phyloP scores from a whole-genome alignment of 1,140 invertebrate species.

The Drosophila ananassae region DNA sequence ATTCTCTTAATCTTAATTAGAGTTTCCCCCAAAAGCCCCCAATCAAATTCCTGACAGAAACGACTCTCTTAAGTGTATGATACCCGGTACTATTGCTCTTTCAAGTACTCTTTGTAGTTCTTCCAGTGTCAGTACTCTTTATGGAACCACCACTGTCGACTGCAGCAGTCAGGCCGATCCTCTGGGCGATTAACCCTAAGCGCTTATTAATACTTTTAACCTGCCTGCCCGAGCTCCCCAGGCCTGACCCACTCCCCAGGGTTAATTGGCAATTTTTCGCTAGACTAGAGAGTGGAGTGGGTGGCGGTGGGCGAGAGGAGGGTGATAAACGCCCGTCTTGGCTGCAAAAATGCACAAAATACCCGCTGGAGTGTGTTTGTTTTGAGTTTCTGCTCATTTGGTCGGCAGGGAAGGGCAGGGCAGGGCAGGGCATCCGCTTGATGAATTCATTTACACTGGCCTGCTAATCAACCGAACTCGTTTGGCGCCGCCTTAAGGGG shows the following conservation, averaged over 20 bases:
- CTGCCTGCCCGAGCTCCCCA: slow-evolving; percentile 11
- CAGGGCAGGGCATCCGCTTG: slow-evolving; percentile 22
- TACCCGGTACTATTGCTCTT: not conserved
- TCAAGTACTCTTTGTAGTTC: too few relatives aligned
- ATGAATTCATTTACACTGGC: slow-evolving; percentile 73
- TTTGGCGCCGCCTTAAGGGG: slow-evolving; percentile 43
- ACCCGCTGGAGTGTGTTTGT: not conserved
- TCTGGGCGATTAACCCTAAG: slow-evolving; percentile 22
- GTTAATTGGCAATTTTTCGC: slow-evolving; percentile 55
- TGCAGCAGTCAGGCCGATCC: not conserved
- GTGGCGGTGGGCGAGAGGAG: not conserved
- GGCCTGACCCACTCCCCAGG: slow-evolving; percentile 38
- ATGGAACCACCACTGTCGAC: not conserved
- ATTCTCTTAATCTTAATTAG: not conserved
- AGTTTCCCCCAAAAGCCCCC: not conserved
- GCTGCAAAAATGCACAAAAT: slow-evolving; percentile 27
- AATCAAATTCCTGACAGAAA: too few relatives aligned
- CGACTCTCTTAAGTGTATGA: not conserved
- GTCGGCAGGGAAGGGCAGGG: slow-evolving; percentile 28
- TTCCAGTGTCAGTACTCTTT: not conserved
- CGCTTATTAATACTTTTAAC: slow-evolving; percentile 20
- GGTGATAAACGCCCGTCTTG: slow-evolving; percentile 25
- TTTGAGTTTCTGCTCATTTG: not conserved
- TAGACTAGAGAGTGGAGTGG: slow-evolving; percentile 9
- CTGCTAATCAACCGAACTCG: slow-evolving; percentile 79